phyloP scores from a whole-genome alignment of 2,888 invertebrate species.

The Byasa hedistus region DNA sequence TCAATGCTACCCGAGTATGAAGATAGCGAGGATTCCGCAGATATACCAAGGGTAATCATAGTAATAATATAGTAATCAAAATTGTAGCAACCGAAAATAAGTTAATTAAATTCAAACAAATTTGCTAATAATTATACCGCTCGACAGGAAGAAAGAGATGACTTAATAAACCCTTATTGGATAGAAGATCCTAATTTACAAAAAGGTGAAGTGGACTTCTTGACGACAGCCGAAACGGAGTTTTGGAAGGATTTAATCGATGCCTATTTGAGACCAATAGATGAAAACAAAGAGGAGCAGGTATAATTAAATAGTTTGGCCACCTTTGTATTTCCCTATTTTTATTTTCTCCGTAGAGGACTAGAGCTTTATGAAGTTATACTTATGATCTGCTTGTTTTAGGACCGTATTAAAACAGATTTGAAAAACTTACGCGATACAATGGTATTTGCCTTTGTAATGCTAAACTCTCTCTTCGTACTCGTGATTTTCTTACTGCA shows the following conservation, averaged over 20 bases:
- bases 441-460: slow-evolving; percentile 96
- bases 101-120: slow-evolving; percentile 8
- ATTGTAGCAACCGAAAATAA: no score
- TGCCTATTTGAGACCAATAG: slow-evolving; percentile 96
- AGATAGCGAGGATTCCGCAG: slow-evolving; percentile 61
- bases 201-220: slow-evolving; percentile 93
- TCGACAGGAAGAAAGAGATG: slow-evolving; percentile 85
- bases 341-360: no score
- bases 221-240: slow-evolving; percentile 89
- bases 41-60: slow-evolving; percentile 58
- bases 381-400: slow-evolving; percentile 36
- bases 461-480: slow-evolving; percentile 98
- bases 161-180: slow-evolving; percentile 96
- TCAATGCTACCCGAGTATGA: slow-evolving; percentile 57
- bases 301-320: slow-evolving; percentile 72
- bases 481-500: slow-evolving; percentile 98
- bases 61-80: background rate
- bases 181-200: slow-evolving; percentile 93
- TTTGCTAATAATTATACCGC: no score
- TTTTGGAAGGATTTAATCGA: slow-evolving; percentile 98
- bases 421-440: slow-evolving; percentile 96
- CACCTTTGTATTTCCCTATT: no score
- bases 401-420: slow-evolving; percentile 92
- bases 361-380: no score
- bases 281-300: slow-evolving; percentile 94